Conservation (phyloP, 2,797 vertebrate genomes). For the Acestrorhynchus altus region DNA sequence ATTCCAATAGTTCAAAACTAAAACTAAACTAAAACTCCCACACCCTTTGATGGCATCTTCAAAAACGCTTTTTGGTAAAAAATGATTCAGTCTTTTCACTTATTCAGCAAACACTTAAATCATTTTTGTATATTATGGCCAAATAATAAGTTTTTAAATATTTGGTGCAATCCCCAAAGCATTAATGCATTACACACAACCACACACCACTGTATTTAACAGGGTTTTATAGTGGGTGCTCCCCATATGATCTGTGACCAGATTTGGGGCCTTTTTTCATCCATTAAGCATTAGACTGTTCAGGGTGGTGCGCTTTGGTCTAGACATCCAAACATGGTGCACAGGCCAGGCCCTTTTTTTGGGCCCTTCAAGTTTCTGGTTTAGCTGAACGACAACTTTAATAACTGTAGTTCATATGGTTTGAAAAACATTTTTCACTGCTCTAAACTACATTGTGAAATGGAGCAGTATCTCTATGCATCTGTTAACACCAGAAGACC, state of each 20-base stretch:
- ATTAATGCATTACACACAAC: no score
- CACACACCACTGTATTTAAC: not conserved
- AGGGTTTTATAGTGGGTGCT: slow-evolving; percentile 39
- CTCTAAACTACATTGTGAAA: not conserved
- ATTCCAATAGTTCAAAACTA: no score
- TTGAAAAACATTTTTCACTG: not conserved
- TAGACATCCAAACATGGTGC: slow-evolving; percentile 36
- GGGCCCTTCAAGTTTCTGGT: slow-evolving; percentile 23
- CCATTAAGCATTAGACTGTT: slow-evolving; percentile 67
- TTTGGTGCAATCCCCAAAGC: no score
- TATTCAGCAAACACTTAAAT: no score
- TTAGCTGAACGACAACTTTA: slow-evolving; percentile 33
- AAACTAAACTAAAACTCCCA: no score
- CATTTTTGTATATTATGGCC: no score
- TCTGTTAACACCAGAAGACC: not conserved
- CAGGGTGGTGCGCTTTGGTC: slow-evolving; percentile 47
- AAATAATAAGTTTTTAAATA: no score
- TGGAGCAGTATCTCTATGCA: not conserved
- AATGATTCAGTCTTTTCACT: no score
- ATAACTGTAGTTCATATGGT: not conserved
- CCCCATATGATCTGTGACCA: slow-evolving; percentile 53
- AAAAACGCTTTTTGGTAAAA: no score
- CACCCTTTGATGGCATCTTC: no score
- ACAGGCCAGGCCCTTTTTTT: slow-evolving; percentile 35
- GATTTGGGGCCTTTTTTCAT: slow-evolving; percentile 70